Evolutionary conservation across 2,113 vertebrate species (phyloP), one percentile per base, ranked within the genome.

Genomic region (Panthera tigris): DNA sequence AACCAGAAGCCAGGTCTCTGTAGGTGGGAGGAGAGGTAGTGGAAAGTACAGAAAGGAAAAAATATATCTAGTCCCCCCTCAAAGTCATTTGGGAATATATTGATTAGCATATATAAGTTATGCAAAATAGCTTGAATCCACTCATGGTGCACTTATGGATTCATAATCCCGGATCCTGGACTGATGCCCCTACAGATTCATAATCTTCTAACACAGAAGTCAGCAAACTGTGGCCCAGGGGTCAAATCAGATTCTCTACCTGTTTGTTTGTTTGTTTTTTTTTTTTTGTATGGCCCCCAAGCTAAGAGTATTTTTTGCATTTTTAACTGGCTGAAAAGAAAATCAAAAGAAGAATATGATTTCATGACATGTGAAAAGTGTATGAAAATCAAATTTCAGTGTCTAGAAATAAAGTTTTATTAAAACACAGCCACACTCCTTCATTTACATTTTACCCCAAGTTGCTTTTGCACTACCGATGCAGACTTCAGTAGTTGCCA

Each of bases 251-350:
- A 50, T 13, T n/a, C 39, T 89, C 68, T 12, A 18, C 18, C 33
- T 93, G 11, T 5, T 71, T 41, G 5, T 5, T 41, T 41, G 36
- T 41, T 5, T 39, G 36, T 39, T 1, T 45, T 45, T 9, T 45
- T 45, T 45, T 9, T 45, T 88, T 61, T 29, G 1, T 23, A 66
- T 13, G 14, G 27, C 31, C 23, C 13, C 15, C 4, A 36, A 36
- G 29, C 18, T 55, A 41, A 88, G 48, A 39, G 57, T 68, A 2
- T 6, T 5, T 57, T 88, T 55, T 68, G 5, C 25, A n/a, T 93
- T 94, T 92, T 95, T 74, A 68, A 91, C n/a, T 92, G 19, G 14
- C 31, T 97, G 15, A 23, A 86, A 96, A 39, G 18, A 52, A 89
- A 86, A 29, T 69, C 39, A 88, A 87, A 89, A 39, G 9, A 65